Evolutionary conservation across 2,797 vertebrate species (phyloP).

Genomic region (Gouania willdenowi): DNA sequence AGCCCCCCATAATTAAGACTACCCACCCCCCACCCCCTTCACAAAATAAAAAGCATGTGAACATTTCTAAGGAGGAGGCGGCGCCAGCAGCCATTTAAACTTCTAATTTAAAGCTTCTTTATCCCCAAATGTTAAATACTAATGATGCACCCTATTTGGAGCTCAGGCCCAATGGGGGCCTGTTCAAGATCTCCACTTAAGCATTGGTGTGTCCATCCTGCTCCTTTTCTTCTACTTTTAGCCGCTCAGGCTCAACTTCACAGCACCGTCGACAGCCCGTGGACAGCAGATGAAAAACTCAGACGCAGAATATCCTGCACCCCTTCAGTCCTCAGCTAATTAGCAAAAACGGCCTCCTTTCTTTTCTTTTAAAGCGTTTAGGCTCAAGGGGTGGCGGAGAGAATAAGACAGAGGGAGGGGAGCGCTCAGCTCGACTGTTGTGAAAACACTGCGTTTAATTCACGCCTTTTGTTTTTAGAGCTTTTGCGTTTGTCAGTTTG

Average conservation of each 20-base stretch:
- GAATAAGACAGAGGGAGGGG: constrained; percentile 48
- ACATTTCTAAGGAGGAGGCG: constrained; percentile 58
- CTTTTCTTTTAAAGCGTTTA: constrained; percentile 81
- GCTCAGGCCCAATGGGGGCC: constrained; percentile 72
- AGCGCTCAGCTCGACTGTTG: constrained; percentile 98
- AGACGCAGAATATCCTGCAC: constrained; percentile 82
- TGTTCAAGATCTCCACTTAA: constrained; percentile 75
- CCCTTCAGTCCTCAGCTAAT: constrained; percentile 93
- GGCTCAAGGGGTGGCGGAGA: constrained; percentile 77
- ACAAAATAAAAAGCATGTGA: constrained; percentile 29
- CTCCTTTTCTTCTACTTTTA: constrained; percentile 77
- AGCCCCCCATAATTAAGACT: no score
- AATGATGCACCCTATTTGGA: constrained; percentile 70
- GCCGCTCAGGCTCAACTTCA: constrained; percentile 79
- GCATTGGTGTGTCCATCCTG: constrained; percentile 68
- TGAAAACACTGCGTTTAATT: constrained; percentile 98
- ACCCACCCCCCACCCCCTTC: background rate
- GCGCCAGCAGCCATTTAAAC: constrained; percentile 64
- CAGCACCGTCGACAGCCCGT: constrained; percentile 75
- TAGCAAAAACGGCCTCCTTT: constrained; percentile 94
- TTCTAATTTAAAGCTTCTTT: constrained; percentile 72
- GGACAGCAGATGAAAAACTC: constrained; percentile 81
- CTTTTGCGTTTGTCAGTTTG: constrained; percentile 98
- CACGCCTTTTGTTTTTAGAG: constrained; percentile 91
- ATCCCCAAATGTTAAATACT: constrained; percentile 73